A percentile compares a stretch with the other conserved stretches of the same genome.
phyloP scores from a whole-genome alignment of 2,888 invertebrate genomes.

The Exephanes ischioxanthus region DNA sequence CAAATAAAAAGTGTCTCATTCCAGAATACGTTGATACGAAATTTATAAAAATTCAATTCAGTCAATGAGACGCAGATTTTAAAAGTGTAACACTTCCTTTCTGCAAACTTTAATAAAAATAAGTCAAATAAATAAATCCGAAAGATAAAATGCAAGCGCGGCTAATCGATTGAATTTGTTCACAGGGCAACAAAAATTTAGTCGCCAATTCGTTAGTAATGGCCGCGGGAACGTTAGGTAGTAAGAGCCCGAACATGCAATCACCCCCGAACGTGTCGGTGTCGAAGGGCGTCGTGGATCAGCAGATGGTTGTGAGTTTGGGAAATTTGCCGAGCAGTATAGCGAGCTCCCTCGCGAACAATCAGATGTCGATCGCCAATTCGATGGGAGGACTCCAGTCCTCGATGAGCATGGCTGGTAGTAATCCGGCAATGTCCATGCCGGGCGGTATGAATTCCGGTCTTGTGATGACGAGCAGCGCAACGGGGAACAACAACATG shows the following conservation, averaged over 20 bases:
- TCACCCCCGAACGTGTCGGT: slow-evolving; percentile 94
- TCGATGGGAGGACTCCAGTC: slow-evolving; percentile 86
- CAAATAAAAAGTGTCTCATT: not conserved
- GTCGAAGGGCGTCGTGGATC: slow-evolving; percentile 88
- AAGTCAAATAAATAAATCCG: too few relatives aligned
- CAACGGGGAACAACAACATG: slow-evolving; percentile 86
- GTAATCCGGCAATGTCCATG: slow-evolving; percentile 83
- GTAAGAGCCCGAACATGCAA: slow-evolving; percentile 94
- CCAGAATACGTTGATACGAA: too few relatives aligned
- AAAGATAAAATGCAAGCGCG: not conserved
- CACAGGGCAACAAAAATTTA: slow-evolving; percentile 90
- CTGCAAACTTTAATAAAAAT: not conserved
- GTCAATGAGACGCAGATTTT: too few relatives aligned
- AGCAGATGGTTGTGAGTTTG: slow-evolving; percentile 87
- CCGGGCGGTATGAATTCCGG: slow-evolving; percentile 85
- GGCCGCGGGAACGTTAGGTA: slow-evolving; percentile 91
- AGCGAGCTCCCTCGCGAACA: slow-evolving; percentile 85
- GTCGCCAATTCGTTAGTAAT: slow-evolving; percentile 90
- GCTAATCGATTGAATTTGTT: slow-evolving; percentile 79
- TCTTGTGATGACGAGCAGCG: slow-evolving; percentile 93
- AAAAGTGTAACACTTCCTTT: too few relatives aligned
- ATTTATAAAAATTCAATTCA: too few relatives aligned
- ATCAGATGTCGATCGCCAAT: slow-evolving; percentile 84
- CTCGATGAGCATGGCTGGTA: slow-evolving; percentile 88
- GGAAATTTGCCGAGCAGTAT: slow-evolving; percentile 87